Base-by-base conservation (phyloP, 2,797 vertebrate genomes). In the Loriculus beryllinus region DNA sequence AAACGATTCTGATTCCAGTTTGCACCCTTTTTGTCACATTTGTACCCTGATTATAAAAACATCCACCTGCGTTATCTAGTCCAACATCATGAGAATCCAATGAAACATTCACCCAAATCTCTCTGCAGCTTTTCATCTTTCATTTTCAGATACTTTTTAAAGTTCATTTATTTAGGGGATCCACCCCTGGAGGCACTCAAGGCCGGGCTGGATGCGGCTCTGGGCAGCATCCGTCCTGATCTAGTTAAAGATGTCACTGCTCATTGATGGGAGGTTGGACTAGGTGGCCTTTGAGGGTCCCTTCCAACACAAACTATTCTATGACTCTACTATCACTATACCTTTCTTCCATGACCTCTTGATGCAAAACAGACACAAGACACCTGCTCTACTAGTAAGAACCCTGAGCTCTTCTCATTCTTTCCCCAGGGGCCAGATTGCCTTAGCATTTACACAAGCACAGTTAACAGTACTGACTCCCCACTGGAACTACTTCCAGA, bases 21-120 rank as follows among this genome's bases (percentile, higher is more conserved):
- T 57, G 19, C 70, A 48, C 39, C 79, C 28, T 35, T 52, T 74
- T 70, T 26, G 10, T 28, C 68, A 60, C 67, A 64, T 82, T 62
- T 88, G 68, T 68, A 74, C 68, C 60, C 33, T 5, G 35, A 77
- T 60, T 63, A 48, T 64, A 90, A 90, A 95, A 96, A 74, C 37
- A 82, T 0, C 42, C 29, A 17, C 59, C 70, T 90, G n/a, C 5
- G 18, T 42, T 74, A 62, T 23, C 71, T 23, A 33, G n/a, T 28
- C 49, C 31, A 57, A 29, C 8, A 8, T 59, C 47, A 54, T 6
- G 19, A 81, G 31, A 82, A 86, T 23, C 26, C 39, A 75, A 69
- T 12, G 6, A n/a, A 68, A 68, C 7, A 3, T 51, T 78, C 57
- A 45, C 37, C 16, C 47, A 56, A 17, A 47, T 17, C 33, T 72